Conservation (phyloP, 2,113 vertebrate genomes). For the Aegypius monachus region DNA sequence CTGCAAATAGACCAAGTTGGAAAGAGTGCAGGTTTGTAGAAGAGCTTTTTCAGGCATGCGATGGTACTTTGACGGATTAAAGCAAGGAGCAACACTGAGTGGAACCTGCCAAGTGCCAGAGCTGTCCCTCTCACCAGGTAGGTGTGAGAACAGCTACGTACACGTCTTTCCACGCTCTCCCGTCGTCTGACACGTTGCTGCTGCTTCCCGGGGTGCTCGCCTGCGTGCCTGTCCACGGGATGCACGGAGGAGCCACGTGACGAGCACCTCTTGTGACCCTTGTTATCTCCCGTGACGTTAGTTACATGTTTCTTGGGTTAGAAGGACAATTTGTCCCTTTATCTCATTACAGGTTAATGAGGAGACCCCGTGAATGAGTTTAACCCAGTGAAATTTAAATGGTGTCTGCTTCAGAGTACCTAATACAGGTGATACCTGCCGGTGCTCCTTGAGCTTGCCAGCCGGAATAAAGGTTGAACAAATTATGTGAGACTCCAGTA, state of each 20-base stretch:
- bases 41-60: not conserved
- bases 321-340: not conserved
- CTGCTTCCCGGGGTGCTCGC: not conserved
- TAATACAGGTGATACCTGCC: not conserved
- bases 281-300: not conserved
- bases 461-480: rapidly evolving
- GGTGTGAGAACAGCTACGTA: not conserved
- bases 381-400: not conserved
- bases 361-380: not conserved
- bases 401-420: not conserved
- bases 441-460: not conserved
- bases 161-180: not conserved
- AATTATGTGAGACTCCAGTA: not conserved
- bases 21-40: not conserved
- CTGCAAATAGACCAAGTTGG: not conserved
- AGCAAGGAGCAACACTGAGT: not conserved
- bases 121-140: not conserved
- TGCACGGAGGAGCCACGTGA: rapidly evolving
- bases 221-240: rapidly evolving
- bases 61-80: not conserved
- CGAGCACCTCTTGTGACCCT: not conserved
- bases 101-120: not conserved
- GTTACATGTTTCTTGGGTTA: not conserved
- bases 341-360: not conserved
- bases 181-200: rapidly evolving